phyloP scores from a whole-genome alignment of 64 coral and sea anemone species.

The Pachyseris speciosa region DNA sequence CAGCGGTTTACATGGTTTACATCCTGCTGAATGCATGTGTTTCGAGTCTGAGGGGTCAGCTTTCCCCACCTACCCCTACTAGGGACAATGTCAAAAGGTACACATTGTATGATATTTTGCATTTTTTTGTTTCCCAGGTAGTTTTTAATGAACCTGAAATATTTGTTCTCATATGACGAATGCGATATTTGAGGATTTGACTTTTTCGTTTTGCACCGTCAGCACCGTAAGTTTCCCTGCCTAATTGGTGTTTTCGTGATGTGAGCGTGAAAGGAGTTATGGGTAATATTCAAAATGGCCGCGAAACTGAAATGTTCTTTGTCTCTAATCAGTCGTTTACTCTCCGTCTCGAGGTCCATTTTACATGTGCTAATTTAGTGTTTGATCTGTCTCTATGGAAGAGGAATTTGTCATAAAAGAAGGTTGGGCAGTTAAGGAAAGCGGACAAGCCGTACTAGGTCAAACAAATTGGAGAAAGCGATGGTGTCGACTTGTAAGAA shows the following conservation, averaged over 20 bases:
- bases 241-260: neutral
- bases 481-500: constrained; percentile 75
- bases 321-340: neutral
- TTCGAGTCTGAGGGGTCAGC: no score
- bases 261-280: neutral
- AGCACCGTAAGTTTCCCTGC: no score
- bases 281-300: constrained; percentile 45
- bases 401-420: constrained; percentile 78
- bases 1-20: neutral
- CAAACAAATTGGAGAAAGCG: constrained; percentile 93
- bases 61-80: neutral
- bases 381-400: neutral
- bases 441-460: constrained; percentile 87
- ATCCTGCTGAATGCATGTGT: no score
- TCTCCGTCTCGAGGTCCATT: no score
- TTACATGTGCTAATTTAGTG: neutral
- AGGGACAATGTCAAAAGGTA: neutral
- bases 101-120: no score
- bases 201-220: no score
- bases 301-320: neutral
- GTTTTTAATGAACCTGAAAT: neutral
- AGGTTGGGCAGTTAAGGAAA: constrained; percentile 96
- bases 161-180: no score
- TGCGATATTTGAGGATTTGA: neutral
- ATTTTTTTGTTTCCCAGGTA: neutral